Conservation (phyloP, 1,140 invertebrate species). For the Dinothrombium tinctorium region DNA sequence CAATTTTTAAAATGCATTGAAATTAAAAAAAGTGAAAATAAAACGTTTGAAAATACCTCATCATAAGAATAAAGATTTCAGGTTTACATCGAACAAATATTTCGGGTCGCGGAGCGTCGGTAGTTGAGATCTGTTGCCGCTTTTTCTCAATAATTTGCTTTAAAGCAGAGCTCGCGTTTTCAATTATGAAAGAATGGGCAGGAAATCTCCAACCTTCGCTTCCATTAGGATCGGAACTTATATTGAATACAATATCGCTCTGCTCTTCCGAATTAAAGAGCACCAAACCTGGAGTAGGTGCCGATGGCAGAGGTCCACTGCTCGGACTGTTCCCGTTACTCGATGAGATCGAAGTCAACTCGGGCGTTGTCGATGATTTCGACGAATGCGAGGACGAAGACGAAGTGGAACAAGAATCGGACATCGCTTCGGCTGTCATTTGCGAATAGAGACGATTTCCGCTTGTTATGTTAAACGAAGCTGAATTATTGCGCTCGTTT, state of each 20-base stretch:
- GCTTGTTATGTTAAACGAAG: too few relatives aligned
- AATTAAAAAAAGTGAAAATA: too few relatives aligned
- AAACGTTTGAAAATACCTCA: too few relatives aligned
- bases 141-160: slow-evolving; percentile 3
- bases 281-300: slow-evolving; percentile 12
- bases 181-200: slow-evolving; percentile 35
- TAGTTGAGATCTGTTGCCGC: not conserved
- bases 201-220: slow-evolving; percentile 25
- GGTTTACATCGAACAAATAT: slow-evolving; percentile 21
- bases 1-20: too few relatives aligned
- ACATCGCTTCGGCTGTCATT: too few relatives aligned
- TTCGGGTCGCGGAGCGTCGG: not conserved
- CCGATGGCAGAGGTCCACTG: slow-evolving; percentile 12
- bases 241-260: slow-evolving; percentile 38
- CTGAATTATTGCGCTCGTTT: too few relatives aligned
- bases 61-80: slow-evolving; percentile 37
- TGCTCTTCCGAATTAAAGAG: slow-evolving; percentile 30
- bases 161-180: slow-evolving; percentile 8
- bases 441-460: too few relatives aligned
- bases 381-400: too few relatives aligned
- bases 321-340: too few relatives aligned
- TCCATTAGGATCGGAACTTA: slow-evolving; percentile 30
- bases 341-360: too few relatives aligned
- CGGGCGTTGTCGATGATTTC: too few relatives aligned
- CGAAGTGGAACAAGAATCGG: too few relatives aligned